Conservation (phyloP, 2,113 vertebrate species). For the Micromys minutus region DNA sequence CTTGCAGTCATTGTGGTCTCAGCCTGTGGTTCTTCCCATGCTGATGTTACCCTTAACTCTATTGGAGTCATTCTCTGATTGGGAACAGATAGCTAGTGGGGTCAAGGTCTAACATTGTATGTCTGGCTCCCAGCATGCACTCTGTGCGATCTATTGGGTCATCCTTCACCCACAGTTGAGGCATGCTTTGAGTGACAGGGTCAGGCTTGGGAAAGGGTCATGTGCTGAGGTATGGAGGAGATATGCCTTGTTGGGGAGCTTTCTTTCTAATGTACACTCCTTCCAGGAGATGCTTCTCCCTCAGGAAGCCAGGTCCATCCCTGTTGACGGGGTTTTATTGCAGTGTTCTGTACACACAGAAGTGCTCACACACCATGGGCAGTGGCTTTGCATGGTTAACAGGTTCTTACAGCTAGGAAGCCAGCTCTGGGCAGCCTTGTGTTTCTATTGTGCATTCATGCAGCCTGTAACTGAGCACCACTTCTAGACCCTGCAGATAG, state of each 20-base stretch:
- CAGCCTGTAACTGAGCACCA: not conserved
- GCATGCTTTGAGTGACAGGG: not conserved
- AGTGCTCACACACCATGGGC: too few species aligned
- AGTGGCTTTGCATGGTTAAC: too few species aligned
- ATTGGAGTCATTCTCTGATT: not conserved
- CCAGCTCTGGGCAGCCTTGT: not conserved
- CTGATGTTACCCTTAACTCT: too few species aligned
- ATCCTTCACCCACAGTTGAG: not conserved
- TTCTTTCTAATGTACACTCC: not conserved
- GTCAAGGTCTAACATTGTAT: not conserved
- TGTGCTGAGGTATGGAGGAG: not conserved
- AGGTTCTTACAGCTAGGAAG: not conserved
- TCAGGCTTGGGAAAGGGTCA: not conserved
- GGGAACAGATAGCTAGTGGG: not conserved
- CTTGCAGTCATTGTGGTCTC: not conserved
- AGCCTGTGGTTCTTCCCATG: not conserved
- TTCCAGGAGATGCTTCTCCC: not conserved
- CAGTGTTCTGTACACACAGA: too few species aligned
- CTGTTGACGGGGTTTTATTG: not conserved
- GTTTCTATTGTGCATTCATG: not conserved
- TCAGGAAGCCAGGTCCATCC: not conserved
- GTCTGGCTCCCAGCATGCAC: not conserved
- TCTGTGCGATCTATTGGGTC: not conserved
- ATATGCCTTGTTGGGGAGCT: not conserved
- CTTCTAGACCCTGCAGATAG: not conserved